Conservation (phyloP, 2,888 invertebrate genomes). For the Cerceris rybyensis region DNA sequence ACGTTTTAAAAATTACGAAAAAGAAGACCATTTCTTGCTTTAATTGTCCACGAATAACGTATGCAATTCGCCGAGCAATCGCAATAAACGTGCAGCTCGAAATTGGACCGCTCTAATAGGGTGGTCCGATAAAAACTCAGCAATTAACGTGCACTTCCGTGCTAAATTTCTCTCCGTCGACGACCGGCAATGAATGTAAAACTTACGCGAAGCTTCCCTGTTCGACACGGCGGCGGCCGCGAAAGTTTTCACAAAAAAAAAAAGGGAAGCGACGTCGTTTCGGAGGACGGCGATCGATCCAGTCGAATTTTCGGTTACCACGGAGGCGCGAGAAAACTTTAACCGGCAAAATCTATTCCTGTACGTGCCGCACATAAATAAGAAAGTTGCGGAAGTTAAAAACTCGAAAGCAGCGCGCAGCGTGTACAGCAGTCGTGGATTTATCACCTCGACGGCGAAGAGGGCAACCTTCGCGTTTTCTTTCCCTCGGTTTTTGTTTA, state of each 20-base stretch:
- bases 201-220: not conserved
- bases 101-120: no score
- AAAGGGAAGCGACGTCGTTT: constrained; percentile 3
- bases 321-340: constrained; percentile 56
- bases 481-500: constrained; percentile 60
- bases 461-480: constrained; percentile 26
- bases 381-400: constrained; percentile 79
- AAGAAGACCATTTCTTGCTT: no score
- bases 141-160: not conserved
- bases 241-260: constrained; percentile 10
- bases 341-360: constrained; percentile 76
- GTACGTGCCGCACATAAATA: constrained; percentile 78
- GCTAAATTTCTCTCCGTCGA: not conserved
- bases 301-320: constrained; percentile 57
- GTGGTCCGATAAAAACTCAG: not conserved
- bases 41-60: no score
- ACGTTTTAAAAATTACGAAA: no score
- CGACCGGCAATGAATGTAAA: not conserved
- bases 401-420: constrained; percentile 68
- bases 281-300: constrained; percentile 41
- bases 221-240: not conserved
- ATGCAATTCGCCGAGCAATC: no score
- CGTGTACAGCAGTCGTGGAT: constrained; percentile 47
- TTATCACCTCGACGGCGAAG: constrained; percentile 61
- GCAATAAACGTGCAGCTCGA: not conserved